phyloP scores from a whole-genome alignment of 2,113 vertebrate genomes.

The Sylvilagus bachmani region DNA sequence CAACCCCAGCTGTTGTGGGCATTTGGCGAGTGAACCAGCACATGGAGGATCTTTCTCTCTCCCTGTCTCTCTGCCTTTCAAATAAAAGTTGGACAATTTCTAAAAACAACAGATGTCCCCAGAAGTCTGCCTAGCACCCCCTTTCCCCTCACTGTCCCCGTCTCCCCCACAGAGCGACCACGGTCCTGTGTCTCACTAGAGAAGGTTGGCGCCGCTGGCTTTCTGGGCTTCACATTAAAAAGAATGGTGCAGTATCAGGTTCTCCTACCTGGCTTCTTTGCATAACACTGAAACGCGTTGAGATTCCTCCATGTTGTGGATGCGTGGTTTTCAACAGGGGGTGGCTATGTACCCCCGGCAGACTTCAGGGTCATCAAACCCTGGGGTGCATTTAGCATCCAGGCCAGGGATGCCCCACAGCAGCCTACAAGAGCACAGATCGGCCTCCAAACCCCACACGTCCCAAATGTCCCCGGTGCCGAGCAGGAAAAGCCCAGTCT shows the following conservation, averaged over 20 bases:
- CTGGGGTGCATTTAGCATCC: not conserved
- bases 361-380: not conserved
- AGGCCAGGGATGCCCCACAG: too few relatives aligned
- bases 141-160: not conserved
- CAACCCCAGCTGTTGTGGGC: too few relatives aligned
- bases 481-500: accelerated
- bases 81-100: too few relatives aligned
- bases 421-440: accelerated
- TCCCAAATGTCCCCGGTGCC: accelerated
- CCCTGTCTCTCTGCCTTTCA: too few relatives aligned
- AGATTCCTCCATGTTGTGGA: not conserved
- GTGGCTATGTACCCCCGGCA: not conserved
- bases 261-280: not conserved
- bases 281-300: not conserved
- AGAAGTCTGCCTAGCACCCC: accelerated
- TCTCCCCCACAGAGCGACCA: not conserved
- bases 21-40: too few relatives aligned
- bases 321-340: not conserved
- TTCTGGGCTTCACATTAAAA: not conserved
- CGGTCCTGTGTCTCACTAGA: not conserved
- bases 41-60: too few relatives aligned
- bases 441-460: not conserved
- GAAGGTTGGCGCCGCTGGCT: too few relatives aligned
- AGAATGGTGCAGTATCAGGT: not conserved
- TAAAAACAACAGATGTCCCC: not conserved